Evolutionary conservation across 1,140 invertebrate species (phyloP).

Genomic region (Heliconius hermathena): DNA sequence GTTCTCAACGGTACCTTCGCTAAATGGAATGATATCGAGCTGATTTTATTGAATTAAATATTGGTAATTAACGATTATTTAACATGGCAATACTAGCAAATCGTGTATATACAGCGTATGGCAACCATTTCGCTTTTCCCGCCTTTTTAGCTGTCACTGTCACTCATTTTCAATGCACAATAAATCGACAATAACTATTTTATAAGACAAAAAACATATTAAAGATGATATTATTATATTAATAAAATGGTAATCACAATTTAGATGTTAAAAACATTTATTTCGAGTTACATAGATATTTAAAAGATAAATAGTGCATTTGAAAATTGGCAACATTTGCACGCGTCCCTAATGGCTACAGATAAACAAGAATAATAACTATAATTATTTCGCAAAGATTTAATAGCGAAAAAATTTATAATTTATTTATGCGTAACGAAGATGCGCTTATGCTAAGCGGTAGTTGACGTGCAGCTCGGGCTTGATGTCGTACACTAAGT

Average conservation of each 20-base stretch:
- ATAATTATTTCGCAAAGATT: slow-evolving; percentile 56
- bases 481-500: slow-evolving; percentile 93
- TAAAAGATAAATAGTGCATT: slow-evolving; percentile 14
- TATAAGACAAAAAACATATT: background rate
- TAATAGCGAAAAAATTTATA: slow-evolving; percentile 52
- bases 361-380: slow-evolving; percentile 58
- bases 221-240: background rate
- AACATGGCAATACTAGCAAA: slow-evolving; percentile 63
- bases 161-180: slow-evolving; percentile 15
- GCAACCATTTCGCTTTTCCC: slow-evolving; percentile 48
- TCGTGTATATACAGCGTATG: slow-evolving; percentile 66
- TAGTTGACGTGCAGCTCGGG: slow-evolving; percentile 95
- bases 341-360: slow-evolving; percentile 52
- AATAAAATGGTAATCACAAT: slow-evolving; percentile 5
- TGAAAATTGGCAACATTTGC: slow-evolving; percentile 23
- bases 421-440: slow-evolving; percentile 41
- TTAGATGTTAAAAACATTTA: slow-evolving; percentile 6
- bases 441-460: slow-evolving; percentile 69
- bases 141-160: slow-evolving; percentile 43
- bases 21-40: slow-evolving; percentile 78
- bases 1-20: slow-evolving; percentile 66
- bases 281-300: slow-evolving; percentile 5
- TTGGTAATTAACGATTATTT: slow-evolving; percentile 41
- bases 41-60: slow-evolving; percentile 60
- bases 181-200: slow-evolving; percentile 7